Evolutionary conservation across 2,113 vertebrate genomes (phyloP), one percentile per base, ranked within the genome.

Genomic region (Scatophagus argus): DNA sequence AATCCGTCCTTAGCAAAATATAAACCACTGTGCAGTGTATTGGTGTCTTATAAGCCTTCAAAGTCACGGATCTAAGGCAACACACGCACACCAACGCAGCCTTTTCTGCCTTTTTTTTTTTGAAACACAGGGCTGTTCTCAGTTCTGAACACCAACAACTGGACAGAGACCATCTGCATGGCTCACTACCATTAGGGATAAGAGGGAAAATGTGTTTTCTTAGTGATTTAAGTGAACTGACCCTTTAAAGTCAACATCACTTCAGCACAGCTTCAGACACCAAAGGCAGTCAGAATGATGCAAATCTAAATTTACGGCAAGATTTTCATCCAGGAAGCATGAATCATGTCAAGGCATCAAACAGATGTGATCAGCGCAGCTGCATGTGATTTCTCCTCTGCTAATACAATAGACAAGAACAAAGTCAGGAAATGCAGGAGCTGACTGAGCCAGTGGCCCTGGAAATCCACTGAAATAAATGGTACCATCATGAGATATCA

Each of bases 401-500:
- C 82, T 60, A 56, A 71, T 41, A 79, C 58, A 68, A 83, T 66
- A 47, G 23, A 63, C 61, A 38, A 79, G 80, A 80, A 84, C 77
- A 82, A 88, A 88, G 63, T 52, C 55, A 78, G 73, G 74, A 87
- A 79, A 83, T 47, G 47, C 52, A 60, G 65, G 39, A 79, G 52
- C 46, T 52, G 17, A 66, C 62, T 21, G 54, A 74, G 74, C 17
- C 55, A 56, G 29, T 9, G 34, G 58, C 39, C 58, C 70, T 65
- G 60, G 55, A 89, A 83, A 73, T 49, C 75, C 74, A 54, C 84
- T 86, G 85, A 92, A 95, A 94, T 92, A 93, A 95, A 94, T 94
- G 93, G 93, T 94, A 95, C 93, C 94, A 84, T 94, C 88, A 90
- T 90, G 91, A 92, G 83, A 92, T 92, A 91, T 94, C 81, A 92